A percentile compares a stretch with the other conserved stretches of the same genome.
Conservation (phyloP, 2,797 vertebrate genomes). For the Poeciliopsis presidionis region DNA sequence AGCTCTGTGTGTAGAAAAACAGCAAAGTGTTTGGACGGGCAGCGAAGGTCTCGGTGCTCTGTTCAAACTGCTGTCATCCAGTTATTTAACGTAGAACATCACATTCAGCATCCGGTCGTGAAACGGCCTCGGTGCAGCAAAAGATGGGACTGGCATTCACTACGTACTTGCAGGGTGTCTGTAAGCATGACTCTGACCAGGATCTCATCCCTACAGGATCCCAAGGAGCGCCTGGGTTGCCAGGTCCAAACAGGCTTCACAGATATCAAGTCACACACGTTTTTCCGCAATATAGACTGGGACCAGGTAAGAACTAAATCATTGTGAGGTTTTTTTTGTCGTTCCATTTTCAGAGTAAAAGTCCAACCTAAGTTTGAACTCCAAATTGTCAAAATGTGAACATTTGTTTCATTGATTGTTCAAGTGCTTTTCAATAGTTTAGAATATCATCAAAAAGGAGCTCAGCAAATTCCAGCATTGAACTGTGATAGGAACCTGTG, state of each 20-base stretch:
- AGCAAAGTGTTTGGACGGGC: slow-evolving; percentile 2
- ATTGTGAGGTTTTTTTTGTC: not conserved
- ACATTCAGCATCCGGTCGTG: not conserved
- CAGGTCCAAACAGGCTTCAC: slow-evolving; percentile 93
- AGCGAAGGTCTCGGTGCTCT: not conserved
- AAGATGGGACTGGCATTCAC: not conserved
- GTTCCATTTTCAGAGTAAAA: not conserved
- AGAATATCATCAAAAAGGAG: not conserved
- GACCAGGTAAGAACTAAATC: slow-evolving; percentile 87
- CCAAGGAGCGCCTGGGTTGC: slow-evolving; percentile 96
- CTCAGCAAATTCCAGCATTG: too few relatives aligned
- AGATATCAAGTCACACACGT: slow-evolving; percentile 96
- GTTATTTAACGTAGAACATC: not conserved
- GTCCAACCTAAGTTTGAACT: not conserved
- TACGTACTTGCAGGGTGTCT: not conserved
- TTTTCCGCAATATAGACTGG: slow-evolving; percentile 99
- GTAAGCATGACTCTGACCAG: slow-evolving; percentile 17
- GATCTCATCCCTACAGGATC: slow-evolving; percentile 85
- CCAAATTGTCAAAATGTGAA: not conserved
- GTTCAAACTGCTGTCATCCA: not conserved
- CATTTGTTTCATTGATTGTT: not conserved
- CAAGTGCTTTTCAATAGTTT: not conserved
- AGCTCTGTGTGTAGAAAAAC: slow-evolving; percentile 17
- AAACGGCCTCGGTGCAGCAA: not conserved
- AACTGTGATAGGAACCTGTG: too few relatives aligned